Percentiles rank a stretch among this genome's conserved stretches.
phyloP scores from a whole-genome alignment of 1,140 invertebrate species.

The Centruroides vittatus region DNA sequence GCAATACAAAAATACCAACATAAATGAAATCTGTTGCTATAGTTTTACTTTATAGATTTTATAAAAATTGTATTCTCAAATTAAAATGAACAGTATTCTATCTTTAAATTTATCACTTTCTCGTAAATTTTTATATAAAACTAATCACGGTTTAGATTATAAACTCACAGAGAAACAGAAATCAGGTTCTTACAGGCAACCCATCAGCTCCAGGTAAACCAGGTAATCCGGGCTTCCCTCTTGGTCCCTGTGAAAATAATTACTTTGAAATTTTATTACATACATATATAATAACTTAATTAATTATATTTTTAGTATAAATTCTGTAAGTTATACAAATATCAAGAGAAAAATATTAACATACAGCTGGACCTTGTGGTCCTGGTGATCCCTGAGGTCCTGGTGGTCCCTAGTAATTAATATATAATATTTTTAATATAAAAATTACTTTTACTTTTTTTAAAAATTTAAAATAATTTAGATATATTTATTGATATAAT shows the following conservation, averaged over 20 bases:
- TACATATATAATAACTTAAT: too few relatives aligned
- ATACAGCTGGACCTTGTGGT: slow-evolving; percentile 23
- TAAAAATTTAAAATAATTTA: not conserved
- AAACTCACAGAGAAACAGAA: not conserved
- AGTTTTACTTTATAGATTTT: too few relatives aligned
- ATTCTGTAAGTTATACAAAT: too few relatives aligned
- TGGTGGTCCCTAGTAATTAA: slow-evolving; percentile 37
- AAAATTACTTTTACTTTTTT: not conserved
- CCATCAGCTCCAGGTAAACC: slow-evolving; percentile 58
- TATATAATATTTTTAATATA: not conserved
- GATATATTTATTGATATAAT: not conserved
- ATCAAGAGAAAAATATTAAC: slow-evolving; percentile 5
- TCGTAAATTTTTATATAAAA: too few relatives aligned
- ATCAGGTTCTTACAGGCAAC: slow-evolving; percentile 30
- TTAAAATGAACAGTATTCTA: too few relatives aligned
- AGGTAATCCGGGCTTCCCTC: slow-evolving; percentile 54
- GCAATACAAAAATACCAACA: not conserved
- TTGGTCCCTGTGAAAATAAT: slow-evolving; percentile 39
- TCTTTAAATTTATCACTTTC: too few relatives aligned
- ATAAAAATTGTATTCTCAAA: too few relatives aligned
- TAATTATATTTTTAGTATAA: too few relatives aligned
- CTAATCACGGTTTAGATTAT: too few relatives aligned
- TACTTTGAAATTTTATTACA: not conserved
- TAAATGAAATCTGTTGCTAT: too few relatives aligned
- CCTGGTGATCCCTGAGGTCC: slow-evolving; percentile 54